phyloP scores from a whole-genome alignment of 2,797 vertebrate genomes.

The Tarsius wallacei region DNA sequence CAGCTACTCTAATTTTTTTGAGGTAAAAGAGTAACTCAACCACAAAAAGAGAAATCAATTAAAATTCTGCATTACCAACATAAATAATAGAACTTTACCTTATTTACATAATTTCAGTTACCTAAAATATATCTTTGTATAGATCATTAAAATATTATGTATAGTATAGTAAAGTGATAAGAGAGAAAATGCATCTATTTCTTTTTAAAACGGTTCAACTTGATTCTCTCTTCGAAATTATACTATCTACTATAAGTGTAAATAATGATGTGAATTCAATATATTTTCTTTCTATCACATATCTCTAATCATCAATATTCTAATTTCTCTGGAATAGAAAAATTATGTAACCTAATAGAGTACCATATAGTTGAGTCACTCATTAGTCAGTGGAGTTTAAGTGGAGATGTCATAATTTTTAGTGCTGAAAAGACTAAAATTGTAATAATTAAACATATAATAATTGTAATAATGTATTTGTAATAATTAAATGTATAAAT shows the following conservation, averaged over 20 bases:
- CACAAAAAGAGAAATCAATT: neutral
- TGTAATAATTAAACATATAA: neutral
- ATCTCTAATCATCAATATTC: neutral
- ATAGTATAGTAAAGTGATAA: neutral
- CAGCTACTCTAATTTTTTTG: neutral
- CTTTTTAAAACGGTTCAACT: neutral
- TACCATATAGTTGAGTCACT: neutral
- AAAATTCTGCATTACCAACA: neutral
- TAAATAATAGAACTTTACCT: neutral
- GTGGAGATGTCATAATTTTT: neutral
- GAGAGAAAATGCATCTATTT: neutral
- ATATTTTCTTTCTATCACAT: neutral
- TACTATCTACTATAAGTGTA: neutral
- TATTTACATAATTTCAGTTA: neutral
- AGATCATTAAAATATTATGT: neutral
- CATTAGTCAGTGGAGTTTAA: neutral
- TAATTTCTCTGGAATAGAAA: neutral
- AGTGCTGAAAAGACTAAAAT: neutral
- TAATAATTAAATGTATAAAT: neutral
- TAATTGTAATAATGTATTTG: neutral
- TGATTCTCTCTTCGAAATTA: neutral
- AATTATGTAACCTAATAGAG: neutral
- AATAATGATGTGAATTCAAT: neutral
- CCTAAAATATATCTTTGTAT: neutral
- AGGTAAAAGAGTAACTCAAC: neutral